phyloP scores from a whole-genome alignment of 2,888 invertebrate species.

The Agrochola circellaris region DNA sequence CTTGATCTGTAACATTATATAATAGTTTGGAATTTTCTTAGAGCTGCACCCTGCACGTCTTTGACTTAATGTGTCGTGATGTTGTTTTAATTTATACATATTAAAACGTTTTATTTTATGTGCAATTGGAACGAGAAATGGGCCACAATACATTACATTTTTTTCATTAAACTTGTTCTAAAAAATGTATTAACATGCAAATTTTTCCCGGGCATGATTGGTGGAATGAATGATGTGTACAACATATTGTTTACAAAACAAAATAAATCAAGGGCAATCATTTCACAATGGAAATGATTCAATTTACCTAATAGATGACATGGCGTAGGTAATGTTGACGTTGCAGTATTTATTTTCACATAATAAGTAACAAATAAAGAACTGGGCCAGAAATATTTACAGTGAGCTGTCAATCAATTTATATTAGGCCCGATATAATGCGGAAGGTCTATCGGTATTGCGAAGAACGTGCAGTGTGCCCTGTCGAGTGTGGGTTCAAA shows the following conservation, averaged over 20 bases:
- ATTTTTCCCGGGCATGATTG: background rate
- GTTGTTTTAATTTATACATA: background rate
- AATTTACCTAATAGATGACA: slow-evolving; percentile 16
- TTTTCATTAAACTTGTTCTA: slow-evolving; percentile 1
- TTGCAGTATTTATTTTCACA: slow-evolving; percentile 13
- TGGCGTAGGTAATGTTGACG: slow-evolving; percentile 3
- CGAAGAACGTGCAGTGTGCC: slow-evolving; percentile 77
- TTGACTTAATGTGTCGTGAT: background rate
- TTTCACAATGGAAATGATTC: slow-evolving; percentile 13
- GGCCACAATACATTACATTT: too few species aligned
- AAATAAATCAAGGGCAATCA: slow-evolving; percentile 29
- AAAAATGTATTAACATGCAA: background rate
- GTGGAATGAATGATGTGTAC: slow-evolving; percentile 23
- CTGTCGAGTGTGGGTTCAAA: slow-evolving; percentile 83
- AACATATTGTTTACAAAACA: slow-evolving; percentile 26
- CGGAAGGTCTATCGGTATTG: slow-evolving; percentile 82
- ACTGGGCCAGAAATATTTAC: slow-evolving; percentile 20
- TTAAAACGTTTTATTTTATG: background rate
- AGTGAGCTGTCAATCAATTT: slow-evolving; percentile 42
- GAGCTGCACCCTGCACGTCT: background rate
- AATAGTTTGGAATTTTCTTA: slow-evolving; percentile 45
- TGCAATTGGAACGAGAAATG: background rate
- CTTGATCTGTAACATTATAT: slow-evolving; percentile 58
- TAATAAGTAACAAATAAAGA: slow-evolving; percentile 7
- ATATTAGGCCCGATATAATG: slow-evolving; percentile 69